Conservation (phyloP, 2,113 vertebrate species). For the Xiphias gladius region DNA sequence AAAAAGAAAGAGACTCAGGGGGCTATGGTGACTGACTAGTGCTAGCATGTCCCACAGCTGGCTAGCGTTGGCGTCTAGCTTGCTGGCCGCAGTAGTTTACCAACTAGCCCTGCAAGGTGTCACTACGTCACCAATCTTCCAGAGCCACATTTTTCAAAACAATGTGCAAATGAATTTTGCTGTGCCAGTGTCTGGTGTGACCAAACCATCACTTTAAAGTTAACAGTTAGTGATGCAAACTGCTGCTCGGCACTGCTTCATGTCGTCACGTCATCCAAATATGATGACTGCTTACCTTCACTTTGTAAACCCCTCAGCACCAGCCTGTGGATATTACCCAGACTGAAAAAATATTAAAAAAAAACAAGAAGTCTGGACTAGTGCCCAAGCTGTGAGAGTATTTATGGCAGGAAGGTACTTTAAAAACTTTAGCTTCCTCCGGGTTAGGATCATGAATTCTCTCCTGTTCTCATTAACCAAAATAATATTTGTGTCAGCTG, state of each 20-base stretch:
- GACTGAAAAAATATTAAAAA: conserved; percentile 9
- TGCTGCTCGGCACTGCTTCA: conserved; percentile 16
- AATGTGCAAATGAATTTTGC: background rate
- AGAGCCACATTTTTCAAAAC: background rate
- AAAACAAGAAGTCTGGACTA: conserved; percentile 25
- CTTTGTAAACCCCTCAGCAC: conserved; percentile 15
- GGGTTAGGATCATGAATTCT: conserved; percentile 11
- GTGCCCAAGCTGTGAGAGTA: conserved; percentile 20
- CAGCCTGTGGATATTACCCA: conserved; percentile 43
- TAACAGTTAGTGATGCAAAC: background rate
- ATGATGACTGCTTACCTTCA: conserved; percentile 1
- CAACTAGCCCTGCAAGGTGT: background rate
- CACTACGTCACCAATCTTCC: background rate
- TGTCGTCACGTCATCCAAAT: conserved; percentile 18
- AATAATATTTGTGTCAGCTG: conserved; percentile 46
- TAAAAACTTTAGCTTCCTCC: conserved; percentile 1
- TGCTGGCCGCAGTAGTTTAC: no score
- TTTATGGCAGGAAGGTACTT: conserved; percentile 41
- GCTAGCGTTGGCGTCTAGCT: background rate
- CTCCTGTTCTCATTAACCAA: conserved; percentile 37
- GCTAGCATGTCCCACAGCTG: background rate
- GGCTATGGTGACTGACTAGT: background rate
- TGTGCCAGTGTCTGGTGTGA: background rate
- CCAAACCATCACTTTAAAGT: background rate
- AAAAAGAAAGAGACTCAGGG: background rate